These are phyloP conservation scores for Aplysina aerophoba DNA, from an alignment of 37 sponge, comb jelly and placozoan genomes.

Conservation along the genomic window DNA sequence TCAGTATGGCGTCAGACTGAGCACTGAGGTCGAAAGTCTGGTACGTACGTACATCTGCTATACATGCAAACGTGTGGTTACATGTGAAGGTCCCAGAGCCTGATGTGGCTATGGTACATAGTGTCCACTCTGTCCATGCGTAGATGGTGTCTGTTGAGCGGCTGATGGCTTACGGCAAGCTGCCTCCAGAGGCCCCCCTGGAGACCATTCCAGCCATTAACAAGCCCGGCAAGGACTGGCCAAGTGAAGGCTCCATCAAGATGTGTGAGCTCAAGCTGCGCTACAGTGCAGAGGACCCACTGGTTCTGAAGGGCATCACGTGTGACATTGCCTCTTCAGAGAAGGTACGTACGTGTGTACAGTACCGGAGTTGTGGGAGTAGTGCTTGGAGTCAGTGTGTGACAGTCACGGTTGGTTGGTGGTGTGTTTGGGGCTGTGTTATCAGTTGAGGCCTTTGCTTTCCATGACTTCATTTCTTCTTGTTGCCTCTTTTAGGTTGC, in stretches of 20 bases:
- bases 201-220: conserved; percentile 36
- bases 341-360: conserved; percentile 46
- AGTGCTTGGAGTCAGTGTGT: too few relatives aligned
- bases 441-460: too few relatives aligned
- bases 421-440: too few relatives aligned
- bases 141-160: conserved; percentile 86
- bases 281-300: conserved; percentile 46
- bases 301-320: conserved; percentile 61
- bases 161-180: conserved; percentile 56
- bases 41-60: conserved; percentile 50
- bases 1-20: conserved; percentile 76
- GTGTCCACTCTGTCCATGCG: background rate
- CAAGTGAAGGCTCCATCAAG: conserved; percentile 51
- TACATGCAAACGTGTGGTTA: background rate
- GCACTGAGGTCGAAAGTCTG: conserved; percentile 85
- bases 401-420: too few relatives aligned
- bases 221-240: conserved; percentile 68
- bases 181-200: conserved; percentile 58
- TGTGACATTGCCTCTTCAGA: conserved; percentile 58
- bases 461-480: too few relatives aligned
- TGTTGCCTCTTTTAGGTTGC: conserved; percentile 58
- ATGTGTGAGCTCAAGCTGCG: conserved; percentile 50
- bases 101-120: background rate
- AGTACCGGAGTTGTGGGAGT: too few relatives aligned
- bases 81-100: background rate